Percentiles rank a stretch among this genome's conserved stretches.
Evolutionary conservation across 2,113 vertebrate species (phyloP).

Genomic region (Xyrauchen texanus): DNA sequence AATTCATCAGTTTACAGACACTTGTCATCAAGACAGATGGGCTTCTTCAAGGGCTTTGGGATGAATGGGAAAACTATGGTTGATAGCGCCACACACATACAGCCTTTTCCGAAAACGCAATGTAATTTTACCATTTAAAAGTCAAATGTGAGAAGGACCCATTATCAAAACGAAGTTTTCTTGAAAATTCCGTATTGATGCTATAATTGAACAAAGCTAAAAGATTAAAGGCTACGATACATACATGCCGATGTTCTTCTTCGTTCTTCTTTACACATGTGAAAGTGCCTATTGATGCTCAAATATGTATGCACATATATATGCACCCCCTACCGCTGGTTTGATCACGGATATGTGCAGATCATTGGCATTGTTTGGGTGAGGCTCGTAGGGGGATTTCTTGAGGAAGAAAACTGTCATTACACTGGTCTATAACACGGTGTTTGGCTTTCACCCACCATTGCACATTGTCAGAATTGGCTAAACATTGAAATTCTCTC

Average conservation of each 20-base stretch:
- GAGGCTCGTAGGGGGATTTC: neutral
- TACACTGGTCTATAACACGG: neutral
- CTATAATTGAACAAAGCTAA: too few relatives aligned
- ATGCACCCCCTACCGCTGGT: neutral
- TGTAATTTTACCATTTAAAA: too few relatives aligned
- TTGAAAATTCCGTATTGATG: too few relatives aligned
- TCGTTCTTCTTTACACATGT: too few relatives aligned
- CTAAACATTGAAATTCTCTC: constrained; percentile 40
- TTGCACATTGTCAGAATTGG: constrained; percentile 29
- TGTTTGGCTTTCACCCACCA: constrained; percentile 14
- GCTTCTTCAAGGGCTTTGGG: constrained; percentile 14
- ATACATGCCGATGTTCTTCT: too few relatives aligned
- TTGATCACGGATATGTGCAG: neutral
- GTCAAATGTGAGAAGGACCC: too few relatives aligned
- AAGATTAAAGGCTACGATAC: too few relatives aligned
- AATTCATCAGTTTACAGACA: constrained; percentile 39
- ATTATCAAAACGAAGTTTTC: too few relatives aligned
- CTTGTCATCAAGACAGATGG: constrained; percentile 46
- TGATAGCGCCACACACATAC: neutral
- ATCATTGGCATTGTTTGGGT: constrained; percentile 4
- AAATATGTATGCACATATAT: constrained; percentile 2
- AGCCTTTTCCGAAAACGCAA: neutral
- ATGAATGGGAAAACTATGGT: constrained; percentile 4
- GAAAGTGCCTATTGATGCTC: too few relatives aligned
- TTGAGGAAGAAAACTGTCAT: neutral